Evolutionary conservation across 2,797 vertebrate genomes (phyloP).

Genomic region (Callimico goeldii): DNA sequence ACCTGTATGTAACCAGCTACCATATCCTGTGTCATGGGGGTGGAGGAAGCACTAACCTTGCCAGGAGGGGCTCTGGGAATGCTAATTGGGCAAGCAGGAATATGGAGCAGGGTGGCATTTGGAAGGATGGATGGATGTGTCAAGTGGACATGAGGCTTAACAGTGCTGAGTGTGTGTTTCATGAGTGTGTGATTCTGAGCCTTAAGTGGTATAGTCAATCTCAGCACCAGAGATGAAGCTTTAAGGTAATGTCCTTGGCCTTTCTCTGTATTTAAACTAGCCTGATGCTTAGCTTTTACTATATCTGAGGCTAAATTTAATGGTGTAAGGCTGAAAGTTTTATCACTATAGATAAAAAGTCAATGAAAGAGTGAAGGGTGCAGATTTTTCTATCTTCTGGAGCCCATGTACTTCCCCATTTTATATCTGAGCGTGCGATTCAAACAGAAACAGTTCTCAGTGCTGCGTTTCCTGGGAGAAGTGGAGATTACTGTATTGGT

Average conservation of each 20-base stretch:
- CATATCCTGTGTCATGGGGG: not conserved
- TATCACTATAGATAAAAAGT: conserved; percentile 7
- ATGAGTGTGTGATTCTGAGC: not conserved
- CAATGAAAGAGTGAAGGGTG: not conserved
- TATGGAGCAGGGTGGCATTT: not conserved
- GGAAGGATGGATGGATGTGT: not conserved
- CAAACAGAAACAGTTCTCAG: not conserved
- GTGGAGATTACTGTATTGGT: not conserved
- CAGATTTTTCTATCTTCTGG: not conserved
- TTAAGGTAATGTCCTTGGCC: not conserved
- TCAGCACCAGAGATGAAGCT: not conserved
- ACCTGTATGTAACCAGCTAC: not conserved
- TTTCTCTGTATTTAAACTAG: not conserved
- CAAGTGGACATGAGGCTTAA: not conserved
- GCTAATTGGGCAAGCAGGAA: not conserved
- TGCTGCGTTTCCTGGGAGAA: not conserved
- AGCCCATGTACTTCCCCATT: not conserved
- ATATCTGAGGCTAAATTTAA: conserved; percentile 10
- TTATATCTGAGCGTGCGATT: not conserved
- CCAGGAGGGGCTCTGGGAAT: not conserved
- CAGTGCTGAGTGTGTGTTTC: not conserved
- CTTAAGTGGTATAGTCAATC: not conserved
- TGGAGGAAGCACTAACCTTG: not conserved
- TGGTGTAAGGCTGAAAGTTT: not conserved
- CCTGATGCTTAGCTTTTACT: conserved; percentile 34